Evolutionary conservation across 2,888 invertebrate genomes (phyloP).

Genomic region (Epicampocera succincta): DNA sequence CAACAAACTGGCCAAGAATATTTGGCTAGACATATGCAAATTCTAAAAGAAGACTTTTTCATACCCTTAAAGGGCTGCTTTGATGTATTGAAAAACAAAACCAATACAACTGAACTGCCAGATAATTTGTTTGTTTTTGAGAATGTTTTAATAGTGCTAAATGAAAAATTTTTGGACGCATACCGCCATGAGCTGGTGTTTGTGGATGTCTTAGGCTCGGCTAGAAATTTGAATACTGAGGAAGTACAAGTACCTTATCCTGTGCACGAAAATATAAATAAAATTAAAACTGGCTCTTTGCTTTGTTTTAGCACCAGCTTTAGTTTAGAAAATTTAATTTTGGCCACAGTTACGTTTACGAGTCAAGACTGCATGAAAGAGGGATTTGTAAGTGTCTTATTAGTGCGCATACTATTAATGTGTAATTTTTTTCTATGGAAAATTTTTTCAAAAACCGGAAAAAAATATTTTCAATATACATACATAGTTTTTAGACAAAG

Average conservation of each 20-base stretch:
- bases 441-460: too few species aligned
- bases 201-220: constrained; percentile 73
- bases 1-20: constrained; percentile 85
- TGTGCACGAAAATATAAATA: constrained; percentile 57
- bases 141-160: constrained; percentile 75
- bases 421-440: too few species aligned
- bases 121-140: constrained; percentile 70
- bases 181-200: constrained; percentile 75
- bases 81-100: constrained; percentile 66
- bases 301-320: constrained; percentile 86
- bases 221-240: constrained; percentile 33
- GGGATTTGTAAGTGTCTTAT: constrained; percentile 83
- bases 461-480: too few species aligned
- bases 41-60: constrained; percentile 91
- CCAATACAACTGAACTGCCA: constrained; percentile 37
- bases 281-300: constrained; percentile 84
- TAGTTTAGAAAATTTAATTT: constrained; percentile 86
- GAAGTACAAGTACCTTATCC: constrained; percentile 33
- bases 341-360: constrained; percentile 87
- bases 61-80: constrained; percentile 85
- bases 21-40: constrained; percentile 89
- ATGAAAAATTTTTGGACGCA: constrained; percentile 73
- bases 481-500: too few species aligned
- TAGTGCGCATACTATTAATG: too few species aligned
- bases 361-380: constrained; percentile 82